These are phyloP conservation scores for Neolamprologus sp. DNA, from an alignment of 2,113 vertebrate genomes.

Conservation along the genomic window DNA sequence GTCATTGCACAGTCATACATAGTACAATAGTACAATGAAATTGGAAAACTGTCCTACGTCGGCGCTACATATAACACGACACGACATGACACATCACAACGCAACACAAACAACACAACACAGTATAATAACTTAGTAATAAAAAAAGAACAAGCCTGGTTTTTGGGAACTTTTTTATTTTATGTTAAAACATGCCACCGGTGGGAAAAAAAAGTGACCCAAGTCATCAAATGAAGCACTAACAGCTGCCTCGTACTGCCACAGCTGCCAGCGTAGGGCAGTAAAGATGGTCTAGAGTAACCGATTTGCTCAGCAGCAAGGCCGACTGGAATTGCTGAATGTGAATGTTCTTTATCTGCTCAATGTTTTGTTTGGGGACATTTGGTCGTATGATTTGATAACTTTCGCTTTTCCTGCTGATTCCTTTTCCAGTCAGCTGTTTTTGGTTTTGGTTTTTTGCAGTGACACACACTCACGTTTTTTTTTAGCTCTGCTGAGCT, in stretches of 20 bases:
- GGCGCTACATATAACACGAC: too few relatives aligned
- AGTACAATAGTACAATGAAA: too few relatives aligned
- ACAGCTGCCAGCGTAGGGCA: not conserved
- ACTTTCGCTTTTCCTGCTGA: not conserved
- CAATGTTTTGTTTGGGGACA: not conserved
- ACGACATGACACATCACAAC: too few relatives aligned
- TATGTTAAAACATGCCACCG: not conserved
- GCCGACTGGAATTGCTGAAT: not conserved
- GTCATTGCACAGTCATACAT: too few relatives aligned
- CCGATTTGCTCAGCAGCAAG: not conserved
- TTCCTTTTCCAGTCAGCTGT: not conserved
- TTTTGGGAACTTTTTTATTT: not conserved
- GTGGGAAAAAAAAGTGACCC: accelerated
- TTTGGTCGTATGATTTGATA: not conserved
- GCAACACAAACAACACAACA: too few relatives aligned
- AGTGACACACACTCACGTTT: not conserved
- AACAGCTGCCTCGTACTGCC: not conserved
- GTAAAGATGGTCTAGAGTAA: not conserved
- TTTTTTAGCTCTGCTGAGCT: not conserved
- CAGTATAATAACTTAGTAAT: too few relatives aligned
- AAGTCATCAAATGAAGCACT: not conserved
- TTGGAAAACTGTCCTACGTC: too few relatives aligned
- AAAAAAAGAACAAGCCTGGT: too few relatives aligned
- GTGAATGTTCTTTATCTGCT: not conserved
- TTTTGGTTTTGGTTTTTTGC: not conserved